A percentile compares a stretch with the other conserved stretches of the same genome.
Evolutionary conservation across 2,797 vertebrate genomes (phyloP).

Genomic region (Sebastes itinus): DNA sequence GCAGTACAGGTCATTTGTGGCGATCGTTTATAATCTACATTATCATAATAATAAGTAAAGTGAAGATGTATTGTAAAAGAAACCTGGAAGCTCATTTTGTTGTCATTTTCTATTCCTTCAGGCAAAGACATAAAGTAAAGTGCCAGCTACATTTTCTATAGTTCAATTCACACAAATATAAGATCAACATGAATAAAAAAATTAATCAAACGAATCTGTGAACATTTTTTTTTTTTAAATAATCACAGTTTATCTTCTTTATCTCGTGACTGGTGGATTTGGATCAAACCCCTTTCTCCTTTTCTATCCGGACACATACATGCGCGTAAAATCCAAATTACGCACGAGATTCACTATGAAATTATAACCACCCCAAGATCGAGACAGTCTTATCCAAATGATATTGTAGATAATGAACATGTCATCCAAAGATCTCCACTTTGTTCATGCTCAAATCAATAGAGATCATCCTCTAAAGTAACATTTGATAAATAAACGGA

Average conservation of each 20-base stretch:
- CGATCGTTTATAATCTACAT: neutral
- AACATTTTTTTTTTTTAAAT: neutral
- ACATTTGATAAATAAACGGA: neutral
- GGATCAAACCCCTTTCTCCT: neutral
- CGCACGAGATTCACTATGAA: conserved; percentile 6
- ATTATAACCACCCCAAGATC: no score
- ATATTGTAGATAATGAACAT: neutral
- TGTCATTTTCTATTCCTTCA: neutral
- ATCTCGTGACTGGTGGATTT: neutral
- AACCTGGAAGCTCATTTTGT: neutral
- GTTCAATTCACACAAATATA: neutral
- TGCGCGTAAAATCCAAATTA: conserved; percentile 56
- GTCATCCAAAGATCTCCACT: neutral
- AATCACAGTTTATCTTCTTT: neutral
- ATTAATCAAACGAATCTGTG: neutral
- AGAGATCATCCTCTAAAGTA: neutral
- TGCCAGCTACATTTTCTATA: neutral
- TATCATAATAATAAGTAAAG: neutral
- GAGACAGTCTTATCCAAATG: neutral
- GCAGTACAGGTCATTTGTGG: neutral
- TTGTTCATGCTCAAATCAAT: no score
- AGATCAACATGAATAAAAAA: neutral
- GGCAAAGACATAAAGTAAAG: neutral
- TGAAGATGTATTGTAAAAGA: neutral
- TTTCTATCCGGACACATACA: neutral